Evolutionary conservation across 2,113 vertebrate species (phyloP).

Genomic region (Aleadryas rufinucha): DNA sequence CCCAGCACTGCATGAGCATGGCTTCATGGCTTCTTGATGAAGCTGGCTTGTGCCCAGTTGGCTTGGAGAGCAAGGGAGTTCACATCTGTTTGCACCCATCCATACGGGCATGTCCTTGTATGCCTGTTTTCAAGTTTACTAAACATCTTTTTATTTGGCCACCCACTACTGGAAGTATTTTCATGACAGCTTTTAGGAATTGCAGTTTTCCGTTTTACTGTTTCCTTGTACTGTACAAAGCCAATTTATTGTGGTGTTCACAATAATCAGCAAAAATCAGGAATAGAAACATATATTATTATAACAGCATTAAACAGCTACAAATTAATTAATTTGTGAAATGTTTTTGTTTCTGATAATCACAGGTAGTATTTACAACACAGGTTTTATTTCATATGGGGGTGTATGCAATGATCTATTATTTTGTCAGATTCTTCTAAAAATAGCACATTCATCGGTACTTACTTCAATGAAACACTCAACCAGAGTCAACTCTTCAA

Average conservation of each 20-base stretch:
- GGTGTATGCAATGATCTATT: neutral
- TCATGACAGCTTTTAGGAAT: constrained; percentile 5
- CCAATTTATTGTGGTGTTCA: neutral
- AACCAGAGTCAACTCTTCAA: neutral
- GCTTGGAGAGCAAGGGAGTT: neutral
- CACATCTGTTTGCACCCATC: neutral
- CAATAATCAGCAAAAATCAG: neutral
- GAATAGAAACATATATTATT: neutral
- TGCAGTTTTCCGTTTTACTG: neutral
- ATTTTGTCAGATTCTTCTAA: neutral
- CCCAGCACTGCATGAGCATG: neutral
- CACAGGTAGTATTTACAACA: constrained; percentile 13
- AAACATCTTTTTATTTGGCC: constrained; percentile 3
- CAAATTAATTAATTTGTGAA: neutral
- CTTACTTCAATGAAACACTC: neutral
- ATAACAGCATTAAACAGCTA: neutral
- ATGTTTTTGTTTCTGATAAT: neutral
- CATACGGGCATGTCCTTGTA: neutral
- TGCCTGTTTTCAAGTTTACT: constrained; percentile 7
- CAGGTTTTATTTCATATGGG: neutral
- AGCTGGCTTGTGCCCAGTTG: neutral
- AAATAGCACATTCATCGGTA: neutral
- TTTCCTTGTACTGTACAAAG: neutral
- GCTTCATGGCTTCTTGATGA: neutral
- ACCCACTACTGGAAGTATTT: constrained; percentile 6